Evolutionary conservation across 2,113 vertebrate genomes (phyloP).

Genomic region (Irena cyanogastra): DNA sequence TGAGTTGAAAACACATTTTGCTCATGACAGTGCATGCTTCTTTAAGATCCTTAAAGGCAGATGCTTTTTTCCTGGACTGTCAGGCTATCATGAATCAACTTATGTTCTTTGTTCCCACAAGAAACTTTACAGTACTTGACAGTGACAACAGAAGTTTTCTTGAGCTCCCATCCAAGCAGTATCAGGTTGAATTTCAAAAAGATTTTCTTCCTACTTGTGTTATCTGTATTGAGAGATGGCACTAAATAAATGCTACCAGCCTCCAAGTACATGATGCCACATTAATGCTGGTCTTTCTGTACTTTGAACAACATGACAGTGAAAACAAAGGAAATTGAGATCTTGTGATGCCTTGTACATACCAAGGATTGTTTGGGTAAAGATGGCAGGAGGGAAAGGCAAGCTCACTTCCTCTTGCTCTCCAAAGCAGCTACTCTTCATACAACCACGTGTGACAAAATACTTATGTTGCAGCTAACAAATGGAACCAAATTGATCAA

Average conservation of each 20-base stretch:
- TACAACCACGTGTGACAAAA: background rate
- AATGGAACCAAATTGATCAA: background rate
- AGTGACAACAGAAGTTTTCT: background rate
- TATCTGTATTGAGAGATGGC: background rate
- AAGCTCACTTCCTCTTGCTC: background rate
- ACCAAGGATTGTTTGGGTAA: background rate
- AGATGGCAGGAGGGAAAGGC: background rate
- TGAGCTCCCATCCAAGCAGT: background rate
- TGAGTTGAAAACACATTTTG: background rate
- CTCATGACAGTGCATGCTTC: background rate
- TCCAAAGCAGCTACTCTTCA: background rate
- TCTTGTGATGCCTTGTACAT: background rate
- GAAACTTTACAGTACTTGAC: background rate
- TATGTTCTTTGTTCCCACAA: background rate
- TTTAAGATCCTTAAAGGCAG: background rate
- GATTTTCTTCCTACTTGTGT: background rate
- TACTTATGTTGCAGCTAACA: background rate
- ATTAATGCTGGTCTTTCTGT: background rate
- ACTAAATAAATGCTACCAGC: background rate
- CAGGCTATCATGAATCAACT: background rate
- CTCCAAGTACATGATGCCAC: background rate
- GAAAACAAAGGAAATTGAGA: background rate
- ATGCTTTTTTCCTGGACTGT: background rate
- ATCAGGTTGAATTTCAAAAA: background rate
- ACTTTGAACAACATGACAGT: background rate